Evolutionary conservation across 2,797 vertebrate genomes (phyloP), one percentile per base, ranked within the genome.

Genomic region (Danio jaintianensis): DNA sequence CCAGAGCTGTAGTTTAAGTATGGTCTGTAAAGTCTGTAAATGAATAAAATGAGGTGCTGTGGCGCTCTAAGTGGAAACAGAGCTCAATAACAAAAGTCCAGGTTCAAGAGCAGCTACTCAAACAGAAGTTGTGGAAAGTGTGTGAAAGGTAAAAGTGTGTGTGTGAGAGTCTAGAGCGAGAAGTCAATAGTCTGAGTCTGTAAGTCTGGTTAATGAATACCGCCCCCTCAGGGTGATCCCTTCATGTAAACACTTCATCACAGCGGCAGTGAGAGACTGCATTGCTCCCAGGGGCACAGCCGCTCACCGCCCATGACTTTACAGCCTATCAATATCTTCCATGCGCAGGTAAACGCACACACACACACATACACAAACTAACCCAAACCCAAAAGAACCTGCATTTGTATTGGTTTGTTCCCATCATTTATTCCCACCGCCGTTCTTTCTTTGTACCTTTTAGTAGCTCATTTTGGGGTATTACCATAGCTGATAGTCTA

Each of bases 191-290:
- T 82, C 58, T 82, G 48, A 64, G 75, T 82, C 50, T 82, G 64
- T 77, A 78, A 64, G 74, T 72, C 67, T 82, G 74, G 77, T 79
- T 79, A 79, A 79, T 79, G 77, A 79, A 71, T 79, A 71, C 67
- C 67, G 67, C 67, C 58, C 67, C 77, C 77, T 70, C 77, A 62
- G 77, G 77, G 77, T 70, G 77, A 79, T 79, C 67, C 77, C 77
- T 71, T 79, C 77, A 79, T 79, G 67, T 79, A 79, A 79, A 79
- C 77, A 79, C 77, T 79, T 79, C 67, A 79, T 79, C 77, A 71
- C 67, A 71, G 36, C 58, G 29, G 67, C 47, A 52, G 67, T 43
- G 58, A 71, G 67, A 79, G 77, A 71, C 77, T 63, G 77, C 77
- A 79, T 70, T 53, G 48, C 77, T 79, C 77, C 47, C 77, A 63